These are phyloP conservation scores for Pterois miles DNA, from an alignment of 2,797 vertebrate genomes.

Conservation along the genomic window DNA sequence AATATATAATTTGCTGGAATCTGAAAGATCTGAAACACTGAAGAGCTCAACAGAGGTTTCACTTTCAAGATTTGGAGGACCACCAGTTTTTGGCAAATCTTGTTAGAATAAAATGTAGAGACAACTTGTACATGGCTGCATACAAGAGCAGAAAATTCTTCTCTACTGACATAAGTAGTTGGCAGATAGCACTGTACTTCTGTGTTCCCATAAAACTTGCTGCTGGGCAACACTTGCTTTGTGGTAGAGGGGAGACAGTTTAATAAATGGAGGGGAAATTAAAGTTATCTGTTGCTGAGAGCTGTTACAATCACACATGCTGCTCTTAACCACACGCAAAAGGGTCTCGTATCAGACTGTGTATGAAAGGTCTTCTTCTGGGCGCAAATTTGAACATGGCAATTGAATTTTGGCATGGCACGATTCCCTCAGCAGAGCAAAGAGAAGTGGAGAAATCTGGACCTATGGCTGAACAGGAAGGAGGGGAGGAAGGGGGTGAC, in stretches of 20 bases:
- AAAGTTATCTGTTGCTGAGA: constrained; percentile 5
- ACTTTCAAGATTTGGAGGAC: background rate
- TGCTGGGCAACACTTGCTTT: constrained; percentile 72
- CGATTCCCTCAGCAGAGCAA: constrained; percentile 47
- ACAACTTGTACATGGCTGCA: background rate
- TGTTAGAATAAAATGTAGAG: background rate
- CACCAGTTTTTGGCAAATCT: background rate
- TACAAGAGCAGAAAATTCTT: constrained; percentile 29
- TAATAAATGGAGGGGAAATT: constrained; percentile 33
- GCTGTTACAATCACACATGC: background rate
- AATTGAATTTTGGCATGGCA: constrained; percentile 46
- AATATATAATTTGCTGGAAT: no score
- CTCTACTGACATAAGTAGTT: constrained; percentile 41
- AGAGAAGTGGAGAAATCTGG: constrained; percentile 43
- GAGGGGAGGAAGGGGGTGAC: constrained; percentile 45
- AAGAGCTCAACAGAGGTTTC: no score
- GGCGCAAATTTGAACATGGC: constrained; percentile 51
- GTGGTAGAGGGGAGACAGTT: constrained; percentile 23
- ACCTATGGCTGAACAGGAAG: constrained; percentile 42
- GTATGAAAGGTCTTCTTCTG: constrained; percentile 65
- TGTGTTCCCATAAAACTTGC: constrained; percentile 55
- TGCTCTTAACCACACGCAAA: background rate
- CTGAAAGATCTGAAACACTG: no score
- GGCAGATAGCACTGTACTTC: constrained; percentile 13
- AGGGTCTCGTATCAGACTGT: constrained; percentile 32